phyloP scores from a whole-genome alignment of 2,888 invertebrate species.

The Clepsis dumicolana region DNA sequence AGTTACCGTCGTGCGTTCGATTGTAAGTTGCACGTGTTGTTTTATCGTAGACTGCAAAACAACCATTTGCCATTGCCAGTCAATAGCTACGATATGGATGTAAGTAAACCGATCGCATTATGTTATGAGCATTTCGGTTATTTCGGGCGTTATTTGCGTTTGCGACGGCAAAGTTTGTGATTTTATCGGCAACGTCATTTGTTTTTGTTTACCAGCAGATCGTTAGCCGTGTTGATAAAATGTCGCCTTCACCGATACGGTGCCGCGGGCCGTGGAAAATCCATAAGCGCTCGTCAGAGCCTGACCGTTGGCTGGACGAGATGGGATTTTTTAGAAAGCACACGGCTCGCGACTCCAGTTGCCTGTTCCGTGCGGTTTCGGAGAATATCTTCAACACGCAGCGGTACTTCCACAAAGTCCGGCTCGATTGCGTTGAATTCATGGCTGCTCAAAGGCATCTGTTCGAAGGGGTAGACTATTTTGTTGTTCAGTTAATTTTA shows the following conservation, averaged over 20 bases:
- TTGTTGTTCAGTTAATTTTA: constrained; percentile 47
- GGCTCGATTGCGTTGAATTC: constrained; percentile 90
- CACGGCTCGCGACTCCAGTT: constrained; percentile 95
- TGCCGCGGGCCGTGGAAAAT: constrained; percentile 82
- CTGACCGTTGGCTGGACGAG: constrained; percentile 92
- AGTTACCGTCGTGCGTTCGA: constrained; percentile 56
- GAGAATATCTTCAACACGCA: constrained; percentile 92
- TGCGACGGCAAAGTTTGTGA: constrained; percentile 36
- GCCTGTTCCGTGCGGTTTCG: constrained; percentile 94
- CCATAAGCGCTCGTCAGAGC: constrained; percentile 80
- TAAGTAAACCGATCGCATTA: constrained; percentile 37
- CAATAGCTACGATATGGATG: constrained; percentile 82
- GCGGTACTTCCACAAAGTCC: constrained; percentile 90
- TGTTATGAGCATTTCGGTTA: constrained; percentile 13
- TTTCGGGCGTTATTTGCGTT: constrained; percentile 22
- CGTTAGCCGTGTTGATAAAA: constrained; percentile 69
- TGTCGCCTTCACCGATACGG: constrained; percentile 80
- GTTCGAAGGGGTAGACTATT: constrained; percentile 87
- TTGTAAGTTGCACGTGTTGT: constrained; percentile 78
- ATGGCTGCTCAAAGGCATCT: constrained; percentile 88
- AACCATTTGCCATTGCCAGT: constrained; percentile 80
- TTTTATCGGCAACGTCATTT: constrained; percentile 70
- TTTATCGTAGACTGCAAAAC: constrained; percentile 79
- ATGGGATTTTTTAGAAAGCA: constrained; percentile 95
- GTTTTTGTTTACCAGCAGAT: constrained; percentile 85